Base-by-base conservation (phyloP, 2,797 vertebrate species). In the Halcyon smyrnensis region DNA sequence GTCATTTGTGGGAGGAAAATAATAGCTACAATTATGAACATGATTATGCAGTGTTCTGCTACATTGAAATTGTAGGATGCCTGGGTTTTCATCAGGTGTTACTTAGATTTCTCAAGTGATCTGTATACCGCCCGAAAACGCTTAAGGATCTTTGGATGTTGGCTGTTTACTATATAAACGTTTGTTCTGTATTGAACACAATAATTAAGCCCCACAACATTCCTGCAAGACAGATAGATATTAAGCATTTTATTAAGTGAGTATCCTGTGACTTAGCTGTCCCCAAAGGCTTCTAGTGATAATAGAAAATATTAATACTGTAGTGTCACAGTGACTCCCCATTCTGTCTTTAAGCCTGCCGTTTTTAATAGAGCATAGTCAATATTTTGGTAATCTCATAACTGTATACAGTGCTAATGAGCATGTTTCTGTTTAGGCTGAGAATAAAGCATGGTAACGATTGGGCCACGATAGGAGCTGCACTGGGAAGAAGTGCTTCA, bases 401-500 rank as follows among this genome's bases (percentile, higher is more conserved):
- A 48, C 57, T 92, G 87, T 50, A 41, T 89, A 28, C 56, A 91
- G 69, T 93, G 77, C 88, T 98, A 95, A 98, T 81, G 54, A 86
- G 74, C 81, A 5, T 89, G 51, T 97, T 95, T 97, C 83, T 95
- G 16, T 92, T 80, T 93, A 99, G 99, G 94, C 97, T 99, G 96
- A 98, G 98, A 93, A 97, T 98, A 97, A 99, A 99, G 93, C 99
- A 99, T 4, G 99, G 99, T 37, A 99, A 99, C 12, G 99, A 99
- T 92, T 99, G 99, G 99, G 99, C 99, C 48, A 99, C 99, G 4
- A 99, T 99, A 92, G 99, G 99, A 89, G 98, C 99, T 10, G 99
- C 99, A 32, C 98, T 99, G 73, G 99, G 99, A 43, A 99, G 99
- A 92, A 99, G 99, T 60, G 99, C 99, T 20, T 99, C 99, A 0